These are phyloP conservation scores for Adrianichthys oophorus DNA, from an alignment of 2,797 vertebrate species.

Conservation along the genomic window DNA sequence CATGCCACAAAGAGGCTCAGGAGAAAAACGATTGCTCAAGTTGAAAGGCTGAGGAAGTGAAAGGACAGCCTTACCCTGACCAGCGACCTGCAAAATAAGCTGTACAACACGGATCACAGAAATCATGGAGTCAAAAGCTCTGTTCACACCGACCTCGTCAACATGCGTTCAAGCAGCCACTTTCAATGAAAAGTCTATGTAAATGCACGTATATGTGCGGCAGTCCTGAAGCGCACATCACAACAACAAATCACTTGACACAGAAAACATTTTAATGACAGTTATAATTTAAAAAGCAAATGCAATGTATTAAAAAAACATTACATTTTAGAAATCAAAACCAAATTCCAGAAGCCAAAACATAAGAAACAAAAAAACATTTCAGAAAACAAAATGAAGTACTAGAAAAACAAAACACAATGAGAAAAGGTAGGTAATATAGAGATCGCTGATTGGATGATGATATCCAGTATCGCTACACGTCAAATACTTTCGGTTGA, in stretches of 20 bases:
- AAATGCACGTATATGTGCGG: not conserved
- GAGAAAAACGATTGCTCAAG: constrained; percentile 8
- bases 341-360: no score
- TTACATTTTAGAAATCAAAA: no score
- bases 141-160: constrained; percentile 24
- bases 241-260: not conserved
- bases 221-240: not conserved
- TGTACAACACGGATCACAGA: constrained; percentile 21
- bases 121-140: constrained; percentile 44
- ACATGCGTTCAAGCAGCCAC: no score
- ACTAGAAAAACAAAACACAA: no score
- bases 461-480: no score
- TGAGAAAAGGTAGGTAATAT: no score
- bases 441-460: no score
- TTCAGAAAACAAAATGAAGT: no score
- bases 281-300: not conserved
- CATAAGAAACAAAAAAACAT: no score
- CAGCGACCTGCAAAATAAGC: constrained; percentile 45
- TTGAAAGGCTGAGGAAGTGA: constrained; percentile 30
- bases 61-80: constrained; percentile 30
- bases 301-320: no score
- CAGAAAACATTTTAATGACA: not conserved
- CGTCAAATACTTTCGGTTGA: no score
- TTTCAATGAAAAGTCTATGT: no score
- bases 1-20: constrained; percentile 12